Conservation (phyloP, 2,113 vertebrate species). For the Melanocharis versteri region DNA sequence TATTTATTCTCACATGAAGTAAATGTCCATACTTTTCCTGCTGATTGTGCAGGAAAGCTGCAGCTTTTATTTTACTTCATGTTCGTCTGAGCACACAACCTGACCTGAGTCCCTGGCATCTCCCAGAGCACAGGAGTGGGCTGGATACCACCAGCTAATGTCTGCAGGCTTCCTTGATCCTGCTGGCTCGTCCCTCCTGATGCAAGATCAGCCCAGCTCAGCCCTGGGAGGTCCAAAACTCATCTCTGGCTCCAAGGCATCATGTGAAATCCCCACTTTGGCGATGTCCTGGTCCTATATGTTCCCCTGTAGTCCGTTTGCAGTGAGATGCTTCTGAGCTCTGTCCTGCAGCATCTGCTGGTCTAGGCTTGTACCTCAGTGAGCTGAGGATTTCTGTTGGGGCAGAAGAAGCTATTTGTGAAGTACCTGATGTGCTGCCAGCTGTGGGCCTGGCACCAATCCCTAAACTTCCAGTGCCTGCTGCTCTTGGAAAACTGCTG, state of each 20-base stretch:
- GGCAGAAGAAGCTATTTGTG: neutral
- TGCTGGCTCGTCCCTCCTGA: fast-evolving
- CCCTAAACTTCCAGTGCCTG: neutral
- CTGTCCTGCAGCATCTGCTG: neutral
- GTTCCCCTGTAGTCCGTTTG: neutral
- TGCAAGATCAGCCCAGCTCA: neutral
- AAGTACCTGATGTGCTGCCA: neutral
- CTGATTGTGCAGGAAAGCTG: neutral
- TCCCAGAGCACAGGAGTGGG: neutral
- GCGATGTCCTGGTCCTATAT: neutral
- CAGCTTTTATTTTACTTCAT: neutral
- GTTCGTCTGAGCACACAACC: neutral
- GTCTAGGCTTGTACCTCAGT: neutral
- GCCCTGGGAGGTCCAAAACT: neutral
- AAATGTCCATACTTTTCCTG: neutral
- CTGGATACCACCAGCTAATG: neutral
- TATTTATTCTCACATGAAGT: constrained; percentile 37
- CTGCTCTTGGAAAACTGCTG: constrained; percentile 5
- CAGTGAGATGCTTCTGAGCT: neutral
- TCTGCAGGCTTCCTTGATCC: neutral
- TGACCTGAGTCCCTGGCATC: neutral
- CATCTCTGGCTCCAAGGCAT: neutral
- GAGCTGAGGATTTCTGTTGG: neutral
- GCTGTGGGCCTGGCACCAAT: neutral
- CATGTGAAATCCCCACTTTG: neutral